Conservation (phyloP, 2,797 vertebrate genomes). For the Rallus crepitans region DNA sequence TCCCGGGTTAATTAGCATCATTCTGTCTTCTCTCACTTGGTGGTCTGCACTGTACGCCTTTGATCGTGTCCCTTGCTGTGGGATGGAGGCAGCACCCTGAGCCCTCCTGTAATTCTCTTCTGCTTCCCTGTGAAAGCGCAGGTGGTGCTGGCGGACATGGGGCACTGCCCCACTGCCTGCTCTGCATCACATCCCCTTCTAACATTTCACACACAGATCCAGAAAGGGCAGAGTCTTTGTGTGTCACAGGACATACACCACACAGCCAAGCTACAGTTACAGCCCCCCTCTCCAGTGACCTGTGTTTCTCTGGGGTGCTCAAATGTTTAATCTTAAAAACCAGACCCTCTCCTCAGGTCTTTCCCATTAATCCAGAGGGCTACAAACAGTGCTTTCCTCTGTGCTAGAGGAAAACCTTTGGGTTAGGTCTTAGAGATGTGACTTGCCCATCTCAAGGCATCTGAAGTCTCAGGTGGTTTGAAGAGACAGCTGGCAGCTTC, state of each 20-base stretch:
- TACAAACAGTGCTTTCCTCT: neutral
- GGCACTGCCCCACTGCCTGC: accelerated
- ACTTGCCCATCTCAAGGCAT: neutral
- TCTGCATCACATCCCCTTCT: accelerated
- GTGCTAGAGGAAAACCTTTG: neutral
- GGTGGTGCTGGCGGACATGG: accelerated
- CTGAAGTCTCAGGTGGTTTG: neutral
- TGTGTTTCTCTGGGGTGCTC: neutral
- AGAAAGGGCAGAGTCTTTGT: neutral
- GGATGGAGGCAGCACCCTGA: neutral
- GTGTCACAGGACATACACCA: accelerated
- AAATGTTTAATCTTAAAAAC: neutral
- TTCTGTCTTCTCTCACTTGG: neutral
- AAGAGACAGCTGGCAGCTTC: neutral
- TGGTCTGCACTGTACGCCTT: neutral
- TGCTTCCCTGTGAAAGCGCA: neutral
- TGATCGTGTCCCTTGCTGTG: neutral
- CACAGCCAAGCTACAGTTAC: neutral
- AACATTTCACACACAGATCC: neutral
- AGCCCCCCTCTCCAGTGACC: neutral
- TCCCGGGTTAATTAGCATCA: neutral
- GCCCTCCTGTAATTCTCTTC: neutral
- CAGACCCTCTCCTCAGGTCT: neutral
- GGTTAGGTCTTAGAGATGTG: neutral
- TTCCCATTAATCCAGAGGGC: neutral